Evolutionary conservation across 2,797 vertebrate genomes (phyloP), one percentile per base, ranked within the genome.

Genomic region (Tragelaphus oryx): DNA sequence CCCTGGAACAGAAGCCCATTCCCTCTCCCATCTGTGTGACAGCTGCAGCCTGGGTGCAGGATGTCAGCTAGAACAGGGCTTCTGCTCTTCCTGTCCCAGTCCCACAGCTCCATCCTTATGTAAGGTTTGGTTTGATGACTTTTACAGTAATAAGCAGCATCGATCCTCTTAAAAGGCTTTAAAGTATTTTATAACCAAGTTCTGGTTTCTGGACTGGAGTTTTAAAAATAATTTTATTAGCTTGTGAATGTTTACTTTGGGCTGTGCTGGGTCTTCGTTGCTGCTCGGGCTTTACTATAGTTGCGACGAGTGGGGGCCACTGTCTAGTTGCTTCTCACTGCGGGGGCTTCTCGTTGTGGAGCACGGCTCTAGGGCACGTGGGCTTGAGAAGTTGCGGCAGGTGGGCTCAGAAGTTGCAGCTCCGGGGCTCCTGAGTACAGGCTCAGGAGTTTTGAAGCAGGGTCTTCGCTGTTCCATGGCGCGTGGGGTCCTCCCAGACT

Each of bases 351-450:
- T 71, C 10, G 65, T 11, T 68, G 68, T 6, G 68, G 68, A 41
- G 20, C 68, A 13, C 0, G 1, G 68, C 37, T 71, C 68, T 13
- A 13, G 11, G 68, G 20, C 11, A 13, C 0, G 5, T 0, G 3
- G 37, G 37, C 37, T 24, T 41, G 2, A 24, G 37, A 12, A 41
- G 68, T 2, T 71, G 33, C 1, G 0, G 20, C 20, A 41, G 20
- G 11, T 71, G 5, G 18, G 17, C n/a, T 68, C 33, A 2, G n/a
- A 37, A 68, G 62, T 5, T 68, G 18, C 18, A 68, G 33, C 18
- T 37, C 65, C 33, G 0, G 9, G 33, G 33, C 33, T 37, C 65
- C n/a, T 20, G 62, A 68, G 62, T 20, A 20, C 62, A 37, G n/a
- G 62, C 62, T 37, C n/a, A 10, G 17, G 33, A 68, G 65, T 37